A percentile compares a stretch with the other conserved stretches of the same genome.
phyloP scores from a whole-genome alignment of 2,888 invertebrate species.

The Mythimna lalbum region DNA sequence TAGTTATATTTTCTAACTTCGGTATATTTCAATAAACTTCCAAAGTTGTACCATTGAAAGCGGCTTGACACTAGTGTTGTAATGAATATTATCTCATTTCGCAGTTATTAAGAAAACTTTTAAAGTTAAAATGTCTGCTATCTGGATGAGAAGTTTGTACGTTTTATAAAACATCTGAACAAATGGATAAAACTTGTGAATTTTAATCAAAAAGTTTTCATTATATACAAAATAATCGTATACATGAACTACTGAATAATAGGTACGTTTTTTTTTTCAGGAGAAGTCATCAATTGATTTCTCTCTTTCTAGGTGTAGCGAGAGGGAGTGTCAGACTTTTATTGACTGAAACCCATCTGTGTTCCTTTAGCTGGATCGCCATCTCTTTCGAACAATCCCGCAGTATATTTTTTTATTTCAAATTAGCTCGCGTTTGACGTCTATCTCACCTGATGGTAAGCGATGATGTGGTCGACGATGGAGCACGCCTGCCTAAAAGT shows the following conservation, averaged over 20 bases:
- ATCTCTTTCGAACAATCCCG: no score
- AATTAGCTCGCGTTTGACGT: no score
- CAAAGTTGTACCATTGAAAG: conserved; percentile 49
- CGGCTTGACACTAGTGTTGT: conserved; percentile 36
- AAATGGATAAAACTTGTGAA: conserved; percentile 20
- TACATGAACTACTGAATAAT: neutral
- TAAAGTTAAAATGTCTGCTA: conserved; percentile 14
- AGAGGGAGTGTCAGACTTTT: no score
- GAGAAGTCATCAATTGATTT: no score
- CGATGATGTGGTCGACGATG: no score
- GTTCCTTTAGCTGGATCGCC: no score
- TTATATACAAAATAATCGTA: neutral
- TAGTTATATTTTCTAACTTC: conserved; percentile 42
- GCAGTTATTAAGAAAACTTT: conserved; percentile 38
- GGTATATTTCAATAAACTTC: conserved; percentile 53
- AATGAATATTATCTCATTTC: conserved; percentile 46
- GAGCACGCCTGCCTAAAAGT: no score
- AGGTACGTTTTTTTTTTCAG: no score
- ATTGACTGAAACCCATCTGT: no score
- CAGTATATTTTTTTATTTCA: no score
- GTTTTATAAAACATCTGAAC: conserved; percentile 24
- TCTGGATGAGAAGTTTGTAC: conserved; percentile 34
- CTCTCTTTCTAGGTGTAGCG: no score
- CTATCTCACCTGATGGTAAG: no score
- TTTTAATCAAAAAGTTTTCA: conserved; percentile 47